phyloP scores from a whole-genome alignment of 2,888 invertebrate species.

The Helicoverpa assulta region DNA sequence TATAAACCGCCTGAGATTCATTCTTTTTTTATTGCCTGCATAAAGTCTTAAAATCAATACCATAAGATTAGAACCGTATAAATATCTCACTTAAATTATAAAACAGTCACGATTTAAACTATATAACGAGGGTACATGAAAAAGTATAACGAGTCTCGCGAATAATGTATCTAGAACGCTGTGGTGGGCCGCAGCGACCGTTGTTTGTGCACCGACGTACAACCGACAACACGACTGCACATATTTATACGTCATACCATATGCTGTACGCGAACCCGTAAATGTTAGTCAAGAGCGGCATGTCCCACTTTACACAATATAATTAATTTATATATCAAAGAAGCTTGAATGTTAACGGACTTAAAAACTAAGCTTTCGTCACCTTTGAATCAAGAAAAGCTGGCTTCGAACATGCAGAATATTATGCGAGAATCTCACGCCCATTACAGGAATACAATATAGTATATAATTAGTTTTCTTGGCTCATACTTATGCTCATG shows the following conservation, averaged over 20 bases:
- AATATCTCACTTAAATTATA: slow-evolving; percentile 51
- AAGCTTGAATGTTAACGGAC: background rate
- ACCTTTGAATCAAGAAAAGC: background rate
- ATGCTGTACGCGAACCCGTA: slow-evolving; percentile 11
- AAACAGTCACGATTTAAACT: slow-evolving; percentile 63
- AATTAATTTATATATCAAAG: background rate
- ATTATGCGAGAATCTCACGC: slow-evolving; percentile 25
- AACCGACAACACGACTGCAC: slow-evolving; percentile 44
- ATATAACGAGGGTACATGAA: slow-evolving; percentile 56
- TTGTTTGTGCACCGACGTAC: slow-evolving; percentile 54
- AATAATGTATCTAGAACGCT: slow-evolving; percentile 63
- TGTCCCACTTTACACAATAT: background rate
- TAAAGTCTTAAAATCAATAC: slow-evolving; percentile 13
- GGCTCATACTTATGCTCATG: background rate
- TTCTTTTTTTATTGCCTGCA: background rate
- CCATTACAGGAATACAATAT: slow-evolving; percentile 11
- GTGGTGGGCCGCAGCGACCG: slow-evolving; percentile 45
- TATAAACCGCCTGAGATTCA: too few relatives aligned
- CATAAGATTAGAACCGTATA: slow-evolving; percentile 24
- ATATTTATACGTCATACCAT: slow-evolving; percentile 33
- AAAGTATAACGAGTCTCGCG: slow-evolving; percentile 50
- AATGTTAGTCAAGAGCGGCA: slow-evolving; percentile 10
- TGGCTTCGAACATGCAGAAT: background rate
- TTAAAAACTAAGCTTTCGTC: too few relatives aligned
- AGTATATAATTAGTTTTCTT: slow-evolving; percentile 1